Percentiles rank a stretch among this genome's conserved stretches.
Evolutionary conservation across 2,888 invertebrate genomes (phyloP).

Genomic region (Athrips mouffetella): DNA sequence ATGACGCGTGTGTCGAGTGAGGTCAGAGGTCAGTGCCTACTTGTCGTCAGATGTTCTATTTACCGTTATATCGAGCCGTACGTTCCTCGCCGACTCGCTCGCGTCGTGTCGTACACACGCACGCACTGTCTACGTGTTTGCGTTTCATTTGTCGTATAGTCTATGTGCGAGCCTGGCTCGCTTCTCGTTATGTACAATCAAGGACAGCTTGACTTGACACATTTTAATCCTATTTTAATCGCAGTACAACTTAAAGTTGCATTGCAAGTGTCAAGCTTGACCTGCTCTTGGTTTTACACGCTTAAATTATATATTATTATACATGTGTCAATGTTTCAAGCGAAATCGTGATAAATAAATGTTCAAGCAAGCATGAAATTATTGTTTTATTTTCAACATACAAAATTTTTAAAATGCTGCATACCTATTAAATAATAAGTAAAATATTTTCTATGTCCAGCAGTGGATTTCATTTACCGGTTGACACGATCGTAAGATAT

Average conservation of each 20-base stretch:
- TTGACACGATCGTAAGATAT: too few species aligned
- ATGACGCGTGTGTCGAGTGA: constrained; percentile 3
- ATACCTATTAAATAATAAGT: background rate
- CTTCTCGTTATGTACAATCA: constrained; percentile 17
- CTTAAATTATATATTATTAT: constrained; percentile 29
- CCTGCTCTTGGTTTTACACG: too few species aligned
- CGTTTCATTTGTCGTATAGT: constrained; percentile 36
- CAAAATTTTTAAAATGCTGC: background rate
- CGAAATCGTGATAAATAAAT: constrained; percentile 37
- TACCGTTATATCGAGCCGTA: constrained; percentile 17
- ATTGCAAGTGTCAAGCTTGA: too few species aligned
- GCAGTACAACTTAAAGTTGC: too few species aligned
- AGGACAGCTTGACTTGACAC: too few species aligned
- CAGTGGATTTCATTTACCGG: too few species aligned
- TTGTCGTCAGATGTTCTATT: constrained; percentile 26
- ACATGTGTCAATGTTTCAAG: constrained; percentile 29
- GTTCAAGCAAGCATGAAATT: constrained; percentile 1
- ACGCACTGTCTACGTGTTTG: too few species aligned
- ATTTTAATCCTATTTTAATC: too few species aligned
- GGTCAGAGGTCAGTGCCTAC: constrained; percentile 27
- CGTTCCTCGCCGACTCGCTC: constrained; percentile 16
- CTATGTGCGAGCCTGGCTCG: constrained; percentile 25
- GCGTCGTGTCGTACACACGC: background rate
- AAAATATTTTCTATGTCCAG: background rate
- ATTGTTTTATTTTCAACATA: background rate